Percentiles rank a stretch among this genome's conserved stretches.
phyloP scores from a whole-genome alignment of 2,113 vertebrate species.

The Gallinago media region DNA sequence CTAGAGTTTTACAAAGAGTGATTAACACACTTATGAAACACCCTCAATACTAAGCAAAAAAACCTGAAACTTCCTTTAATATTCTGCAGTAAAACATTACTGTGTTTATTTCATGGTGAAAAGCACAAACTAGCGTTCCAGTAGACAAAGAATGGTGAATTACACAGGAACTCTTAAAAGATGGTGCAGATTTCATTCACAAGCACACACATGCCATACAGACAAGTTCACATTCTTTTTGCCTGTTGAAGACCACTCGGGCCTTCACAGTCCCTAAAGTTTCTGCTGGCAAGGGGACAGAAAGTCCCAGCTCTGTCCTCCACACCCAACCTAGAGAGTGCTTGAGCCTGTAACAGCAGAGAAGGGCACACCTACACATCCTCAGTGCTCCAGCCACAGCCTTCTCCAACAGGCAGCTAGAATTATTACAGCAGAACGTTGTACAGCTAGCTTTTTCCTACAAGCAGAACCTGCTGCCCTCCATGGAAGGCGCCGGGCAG shows the following conservation, averaged over 20 bases:
- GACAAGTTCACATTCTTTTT: neutral
- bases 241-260: neutral
- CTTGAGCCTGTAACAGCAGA: neutral
- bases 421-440: neutral
- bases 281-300: neutral
- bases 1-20: neutral
- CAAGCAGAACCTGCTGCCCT: neutral
- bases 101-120: neutral
- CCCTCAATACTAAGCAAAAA: neutral
- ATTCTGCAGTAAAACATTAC: neutral
- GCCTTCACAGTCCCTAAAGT: neutral
- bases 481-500: neutral
- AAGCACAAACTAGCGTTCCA: neutral
- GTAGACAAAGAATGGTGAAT: neutral
- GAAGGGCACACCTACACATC: rapidly evolving
- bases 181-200: neutral
- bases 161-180: neutral
- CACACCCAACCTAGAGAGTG: neutral
- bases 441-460: neutral
- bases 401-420: neutral
- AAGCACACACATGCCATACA: neutral
- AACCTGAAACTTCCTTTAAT: neutral
- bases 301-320: neutral
- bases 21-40: neutral
- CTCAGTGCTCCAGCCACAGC: neutral